A percentile compares a stretch with the other conserved stretches of the same genome.
Conservation (phyloP, 2,797 vertebrate species). For the Brachyrhaphis roseni region DNA sequence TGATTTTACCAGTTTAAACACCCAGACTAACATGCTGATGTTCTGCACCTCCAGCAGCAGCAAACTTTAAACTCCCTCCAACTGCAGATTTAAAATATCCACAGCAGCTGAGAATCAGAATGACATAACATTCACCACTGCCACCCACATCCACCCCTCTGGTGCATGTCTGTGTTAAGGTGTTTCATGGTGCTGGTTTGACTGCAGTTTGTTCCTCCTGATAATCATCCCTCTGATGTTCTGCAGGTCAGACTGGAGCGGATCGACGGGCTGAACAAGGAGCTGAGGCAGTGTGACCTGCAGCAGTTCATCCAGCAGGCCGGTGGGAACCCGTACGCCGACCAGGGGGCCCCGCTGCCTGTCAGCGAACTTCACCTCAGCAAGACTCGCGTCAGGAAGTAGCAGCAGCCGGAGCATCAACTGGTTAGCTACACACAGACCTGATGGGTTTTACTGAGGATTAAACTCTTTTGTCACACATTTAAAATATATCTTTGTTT, state of each 20-base stretch:
- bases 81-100: not conserved
- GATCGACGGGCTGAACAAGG: constrained; percentile 89
- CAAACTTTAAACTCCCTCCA: not conserved
- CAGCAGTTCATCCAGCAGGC: constrained; percentile 94
- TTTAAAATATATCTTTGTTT: not conserved
- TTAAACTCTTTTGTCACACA: not conserved
- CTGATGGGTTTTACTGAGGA: not conserved
- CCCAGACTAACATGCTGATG: not conserved
- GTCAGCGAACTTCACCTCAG: constrained; percentile 24
- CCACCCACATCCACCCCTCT: too few relatives aligned
- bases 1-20: too few relatives aligned
- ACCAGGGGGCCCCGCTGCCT: constrained; percentile 11
- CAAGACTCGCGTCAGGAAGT: constrained; percentile 49
- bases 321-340: constrained; percentile 59
- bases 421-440: too few relatives aligned
- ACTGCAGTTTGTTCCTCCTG: not conserved
- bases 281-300: constrained; percentile 91
- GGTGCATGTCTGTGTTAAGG: not conserved
- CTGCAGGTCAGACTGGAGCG: constrained; percentile 81
- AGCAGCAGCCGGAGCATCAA: not conserved
- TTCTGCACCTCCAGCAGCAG: not conserved
- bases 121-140: not conserved
- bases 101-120: not conserved
- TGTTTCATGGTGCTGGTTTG: not conserved
- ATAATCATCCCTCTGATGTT: not conserved